Evolutionary conservation across 2,113 vertebrate species (phyloP).

Genomic region (Xyrauchen texanus): DNA sequence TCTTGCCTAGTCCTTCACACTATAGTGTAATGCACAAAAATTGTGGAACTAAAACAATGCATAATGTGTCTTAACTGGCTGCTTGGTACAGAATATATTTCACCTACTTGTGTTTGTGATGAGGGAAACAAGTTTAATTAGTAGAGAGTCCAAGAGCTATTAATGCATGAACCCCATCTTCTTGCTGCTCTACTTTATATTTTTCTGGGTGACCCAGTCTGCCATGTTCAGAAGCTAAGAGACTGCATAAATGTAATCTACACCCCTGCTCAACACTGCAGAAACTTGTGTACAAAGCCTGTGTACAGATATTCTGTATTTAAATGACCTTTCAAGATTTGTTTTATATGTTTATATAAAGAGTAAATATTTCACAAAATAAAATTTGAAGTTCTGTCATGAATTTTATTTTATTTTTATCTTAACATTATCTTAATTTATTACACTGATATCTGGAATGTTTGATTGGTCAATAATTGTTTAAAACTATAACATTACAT

Average conservation of each 20-base stretch:
- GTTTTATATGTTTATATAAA: constrained; percentile 71
- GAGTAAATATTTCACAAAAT: constrained; percentile 65
- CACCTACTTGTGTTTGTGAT: background rate
- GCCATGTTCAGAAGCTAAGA: constrained; percentile 23
- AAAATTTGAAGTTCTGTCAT: constrained; percentile 33
- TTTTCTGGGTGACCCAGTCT: constrained; percentile 32
- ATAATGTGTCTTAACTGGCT: background rate
- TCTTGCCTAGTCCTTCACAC: background rate
- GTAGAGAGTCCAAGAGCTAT: background rate
- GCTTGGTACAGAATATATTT: background rate
- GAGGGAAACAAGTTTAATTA: background rate
- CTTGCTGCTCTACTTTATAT: constrained; percentile 34
- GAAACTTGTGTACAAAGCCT: constrained; percentile 48
- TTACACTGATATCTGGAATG: no score
- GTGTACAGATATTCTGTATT: constrained; percentile 61
- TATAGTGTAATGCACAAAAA: background rate
- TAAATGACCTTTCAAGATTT: constrained; percentile 50
- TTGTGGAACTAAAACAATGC: background rate
- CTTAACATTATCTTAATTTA: no score
- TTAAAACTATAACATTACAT: no score
- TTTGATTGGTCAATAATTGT: no score
- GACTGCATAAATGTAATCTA: constrained; percentile 18
- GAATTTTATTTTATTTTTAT: background rate
- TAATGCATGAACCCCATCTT: constrained; percentile 9
- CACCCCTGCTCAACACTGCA: constrained; percentile 35